Evolutionary conservation across 2,113 vertebrate species (phyloP).

Genomic region (Ptilorrhoa leucosticta): DNA sequence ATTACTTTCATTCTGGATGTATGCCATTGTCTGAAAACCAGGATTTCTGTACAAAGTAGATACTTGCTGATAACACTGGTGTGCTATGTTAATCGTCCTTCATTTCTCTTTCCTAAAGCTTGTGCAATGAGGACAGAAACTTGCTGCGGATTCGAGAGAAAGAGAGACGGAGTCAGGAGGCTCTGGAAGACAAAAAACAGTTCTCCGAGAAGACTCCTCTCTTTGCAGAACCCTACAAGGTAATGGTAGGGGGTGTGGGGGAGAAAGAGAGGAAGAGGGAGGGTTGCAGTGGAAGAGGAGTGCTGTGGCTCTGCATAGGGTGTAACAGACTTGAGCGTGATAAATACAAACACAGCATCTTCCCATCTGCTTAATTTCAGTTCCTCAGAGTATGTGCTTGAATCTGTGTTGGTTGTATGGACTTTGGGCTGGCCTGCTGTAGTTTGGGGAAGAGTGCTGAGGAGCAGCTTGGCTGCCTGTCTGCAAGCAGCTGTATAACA

Average conservation of each 20-base stretch:
- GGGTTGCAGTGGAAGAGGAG: not conserved
- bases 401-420: not conserved
- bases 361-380: not conserved
- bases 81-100: not conserved
- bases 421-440: not conserved
- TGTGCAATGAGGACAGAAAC: slow-evolving; percentile 88
- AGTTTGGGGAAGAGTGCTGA: not conserved
- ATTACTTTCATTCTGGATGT: not conserved
- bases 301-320: not conserved
- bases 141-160: slow-evolving; percentile 86
- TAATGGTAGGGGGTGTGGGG: not conserved
- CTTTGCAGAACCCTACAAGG: slow-evolving; percentile 94
- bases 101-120: slow-evolving; percentile 65
- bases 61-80: not conserved
- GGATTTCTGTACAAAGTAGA: not conserved
- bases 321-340: not conserved
- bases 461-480: not conserved
- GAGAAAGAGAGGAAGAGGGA: not conserved
- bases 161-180: slow-evolving; percentile 87
- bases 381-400: not conserved
- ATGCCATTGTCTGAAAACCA: not conserved
- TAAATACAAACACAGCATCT: not conserved
- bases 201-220: slow-evolving; percentile 79
- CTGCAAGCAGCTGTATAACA: not conserved
- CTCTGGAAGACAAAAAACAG: slow-evolving; percentile 76